These are phyloP conservation scores for Hydra vulgaris DNA, from an alignment of 30 jellyfish, hydroid and myxozoan genomes.

Conservation along the genomic window DNA sequence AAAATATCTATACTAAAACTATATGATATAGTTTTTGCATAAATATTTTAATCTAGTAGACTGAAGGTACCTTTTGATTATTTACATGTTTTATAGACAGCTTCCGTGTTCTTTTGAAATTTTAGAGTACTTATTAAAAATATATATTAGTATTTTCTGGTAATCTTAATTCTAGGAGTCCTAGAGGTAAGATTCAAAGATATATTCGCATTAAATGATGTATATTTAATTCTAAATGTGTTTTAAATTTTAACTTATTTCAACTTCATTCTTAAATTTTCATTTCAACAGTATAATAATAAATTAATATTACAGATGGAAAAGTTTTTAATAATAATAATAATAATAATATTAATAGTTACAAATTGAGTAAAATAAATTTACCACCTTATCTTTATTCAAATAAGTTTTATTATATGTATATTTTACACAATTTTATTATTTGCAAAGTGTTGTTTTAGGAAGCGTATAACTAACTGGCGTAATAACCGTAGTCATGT, in stretches of 20 bases:
- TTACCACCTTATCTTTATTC: not conserved
- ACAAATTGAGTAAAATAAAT: not conserved
- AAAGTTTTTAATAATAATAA: not conserved
- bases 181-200: not conserved
- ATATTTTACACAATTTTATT: not conserved
- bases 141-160: not conserved
- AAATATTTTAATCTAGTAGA: not conserved
- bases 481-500: not conserved
- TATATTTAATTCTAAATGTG: too few species aligned
- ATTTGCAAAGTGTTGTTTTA: not conserved
- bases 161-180: not conserved
- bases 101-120: not conserved
- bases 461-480: not conserved
- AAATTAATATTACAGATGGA: not conserved
- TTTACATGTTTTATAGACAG: not conserved
- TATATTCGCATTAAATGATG: too few species aligned
- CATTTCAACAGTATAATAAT: not conserved
- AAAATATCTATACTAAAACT: too few species aligned
- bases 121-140: not conserved
- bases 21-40: not conserved
- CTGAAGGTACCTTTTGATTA: not conserved
- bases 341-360: not conserved
- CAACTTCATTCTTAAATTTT: too few species aligned
- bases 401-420: not conserved
- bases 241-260: too few species aligned